These are phyloP conservation scores for Drosophila kurseongensis DNA, from an alignment of 1,140 invertebrate species.

Conservation along the genomic window DNA sequence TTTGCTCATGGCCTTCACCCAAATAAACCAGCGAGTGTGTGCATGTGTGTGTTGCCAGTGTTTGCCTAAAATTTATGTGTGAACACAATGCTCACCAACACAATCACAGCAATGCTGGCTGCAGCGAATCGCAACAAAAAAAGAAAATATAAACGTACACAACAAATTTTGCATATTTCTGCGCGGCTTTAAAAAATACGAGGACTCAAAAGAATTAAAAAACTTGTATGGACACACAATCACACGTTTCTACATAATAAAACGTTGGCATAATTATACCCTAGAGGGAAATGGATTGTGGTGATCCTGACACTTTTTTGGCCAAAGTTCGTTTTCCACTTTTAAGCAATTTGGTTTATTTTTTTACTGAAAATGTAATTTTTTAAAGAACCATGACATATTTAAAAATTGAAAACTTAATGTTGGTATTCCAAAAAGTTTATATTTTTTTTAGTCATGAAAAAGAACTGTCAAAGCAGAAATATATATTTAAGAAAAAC, in stretches of 20 bases:
- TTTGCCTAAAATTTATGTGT: slow-evolving; percentile 77
- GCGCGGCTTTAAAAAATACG: slow-evolving; percentile 68
- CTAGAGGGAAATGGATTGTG: slow-evolving; percentile 26
- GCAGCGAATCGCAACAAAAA: slow-evolving; percentile 55
- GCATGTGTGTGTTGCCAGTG: slow-evolving; percentile 40
- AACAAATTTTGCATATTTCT: slow-evolving; percentile 70
- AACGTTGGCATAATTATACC: slow-evolving; percentile 68
- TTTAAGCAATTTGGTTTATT: not conserved
- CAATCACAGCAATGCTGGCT: slow-evolving; percentile 9
- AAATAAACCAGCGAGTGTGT: slow-evolving; percentile 59
- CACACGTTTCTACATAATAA: slow-evolving; percentile 46
- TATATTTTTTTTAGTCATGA: no score
- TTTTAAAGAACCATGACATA: no score
- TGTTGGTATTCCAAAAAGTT: no score
- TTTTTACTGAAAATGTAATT: no score
- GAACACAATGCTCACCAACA: slow-evolving; percentile 66
- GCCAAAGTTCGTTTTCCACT: not conserved
- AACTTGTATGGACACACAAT: slow-evolving; percentile 19
- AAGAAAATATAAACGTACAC: slow-evolving; percentile 21
- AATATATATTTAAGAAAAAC: no score
- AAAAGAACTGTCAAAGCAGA: no score
- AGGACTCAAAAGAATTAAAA: slow-evolving; percentile 50
- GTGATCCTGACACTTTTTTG: slow-evolving; percentile 28
- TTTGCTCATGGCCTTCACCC: slow-evolving; percentile 65
- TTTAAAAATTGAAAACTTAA: no score